Base-by-base conservation (phyloP, 2,797 vertebrate genomes). In the Hozukius guyotensis region DNA sequence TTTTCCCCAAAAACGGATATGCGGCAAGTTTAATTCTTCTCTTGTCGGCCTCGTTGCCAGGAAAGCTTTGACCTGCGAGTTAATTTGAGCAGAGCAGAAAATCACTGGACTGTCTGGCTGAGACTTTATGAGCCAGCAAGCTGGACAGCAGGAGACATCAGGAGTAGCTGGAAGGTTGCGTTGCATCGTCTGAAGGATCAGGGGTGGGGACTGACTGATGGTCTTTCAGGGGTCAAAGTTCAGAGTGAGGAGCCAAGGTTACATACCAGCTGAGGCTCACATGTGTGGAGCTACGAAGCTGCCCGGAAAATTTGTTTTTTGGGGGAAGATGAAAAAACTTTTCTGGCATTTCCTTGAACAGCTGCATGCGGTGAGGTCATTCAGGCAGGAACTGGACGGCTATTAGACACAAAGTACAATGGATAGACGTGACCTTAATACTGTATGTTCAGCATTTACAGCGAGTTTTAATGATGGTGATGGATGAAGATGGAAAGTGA, bases 301-400 rank as follows among this genome's bases (percentile, higher is more conserved):
- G 20, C n/a, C 42, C 9, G 34, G 20, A 13, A 72, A 53, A 14
- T 59, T 67, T 72, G 62, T 49, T 64, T 65, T 34, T 32, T 16
- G 25, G 25, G 7, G 6, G 38, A 32, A 13, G 79, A 63, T 31
- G 24, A 61, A 62, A 78, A 78, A 63, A n/a, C 0, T 31, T 86
- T 83, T 65, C 65, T 78, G 71, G 77, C 56, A 63, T 80, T 83
- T 75, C n/a, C 59, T 71, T 20, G 5, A 82, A 77, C 82, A 90
- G 78, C 88, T 93, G 81, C 69, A 7, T 10, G 20, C 8, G 5
- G 49, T 78, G 76, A 85, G 71, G 83, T 82, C 83, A 86, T 32
- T 52, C 73, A 46, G 72, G 74, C 66, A 80, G 73, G 74, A 85
- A 85, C 11, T 75, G 75, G 55, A 75, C 20, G 34, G 69, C 78